These are phyloP conservation scores for Gymnodraco acuticeps DNA, from an alignment of 2,797 vertebrate genomes.

Conservation along the genomic window DNA sequence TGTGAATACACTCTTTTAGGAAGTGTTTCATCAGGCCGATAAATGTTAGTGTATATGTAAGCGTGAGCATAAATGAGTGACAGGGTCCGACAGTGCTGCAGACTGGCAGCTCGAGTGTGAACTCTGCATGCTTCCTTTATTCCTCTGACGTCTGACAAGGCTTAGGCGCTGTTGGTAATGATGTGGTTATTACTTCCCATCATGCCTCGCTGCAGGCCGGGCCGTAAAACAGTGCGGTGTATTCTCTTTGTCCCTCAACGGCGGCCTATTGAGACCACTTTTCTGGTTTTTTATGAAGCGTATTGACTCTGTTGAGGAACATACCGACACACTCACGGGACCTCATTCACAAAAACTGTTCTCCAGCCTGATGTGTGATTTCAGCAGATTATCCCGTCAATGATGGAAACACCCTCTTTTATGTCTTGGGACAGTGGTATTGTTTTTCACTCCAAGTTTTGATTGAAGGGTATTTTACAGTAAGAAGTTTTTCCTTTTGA, in stretches of 20 bases:
- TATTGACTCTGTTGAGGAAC: conserved; percentile 13
- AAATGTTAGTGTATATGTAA: conserved; percentile 42
- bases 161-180: conserved; percentile 79
- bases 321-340: conserved; percentile 15
- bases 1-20: conserved; percentile 19
- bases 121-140: conserved; percentile 81
- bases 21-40: conserved; percentile 46
- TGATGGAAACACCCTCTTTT: neutral
- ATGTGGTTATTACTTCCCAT: conserved; percentile 85
- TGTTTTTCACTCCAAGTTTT: conserved; percentile 9
- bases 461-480: neutral
- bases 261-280: conserved; percentile 38
- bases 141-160: conserved; percentile 78
- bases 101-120: conserved; percentile 74
- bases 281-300: conserved; percentile 48
- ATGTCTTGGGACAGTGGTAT: neutral
- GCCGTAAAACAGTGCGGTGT: conserved; percentile 58
- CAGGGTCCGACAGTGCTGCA: conserved; percentile 59
- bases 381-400: conserved; percentile 5
- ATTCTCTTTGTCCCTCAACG: conserved; percentile 49
- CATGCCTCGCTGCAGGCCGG: conserved; percentile 77
- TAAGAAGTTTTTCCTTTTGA: conserved; percentile 5
- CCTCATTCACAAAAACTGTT: conserved; percentile 15
- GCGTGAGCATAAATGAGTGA: conserved; percentile 53
- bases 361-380: neutral